Conservation (phyloP, 2,888 invertebrate genomes). For the Caenorhabditis imperialis region DNA sequence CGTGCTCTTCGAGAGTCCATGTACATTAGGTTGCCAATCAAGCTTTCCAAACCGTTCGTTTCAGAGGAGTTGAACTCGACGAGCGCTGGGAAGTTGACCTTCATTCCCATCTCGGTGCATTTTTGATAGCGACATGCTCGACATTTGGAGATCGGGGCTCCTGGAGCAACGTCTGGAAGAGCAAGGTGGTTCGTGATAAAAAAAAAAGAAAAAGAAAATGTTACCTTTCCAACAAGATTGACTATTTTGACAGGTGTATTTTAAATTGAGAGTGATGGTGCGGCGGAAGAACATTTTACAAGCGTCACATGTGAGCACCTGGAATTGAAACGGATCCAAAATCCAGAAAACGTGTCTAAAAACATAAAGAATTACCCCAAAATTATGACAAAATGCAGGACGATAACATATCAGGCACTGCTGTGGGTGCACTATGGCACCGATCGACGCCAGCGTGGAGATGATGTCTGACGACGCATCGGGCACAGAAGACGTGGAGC, state of each 20-base stretch:
- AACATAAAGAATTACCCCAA: conserved; percentile 5
- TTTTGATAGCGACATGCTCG: conserved; percentile 23
- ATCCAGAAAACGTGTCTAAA: background rate
- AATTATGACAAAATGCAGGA: conserved; percentile 12
- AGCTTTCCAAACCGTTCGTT: conserved; percentile 12
- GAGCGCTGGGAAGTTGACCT: conserved; percentile 7
- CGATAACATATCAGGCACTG: conserved; percentile 13
- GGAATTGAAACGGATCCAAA: no score
- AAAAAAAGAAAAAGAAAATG: conserved; percentile 10
- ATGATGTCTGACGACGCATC: no score
- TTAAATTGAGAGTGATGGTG: conserved; percentile 16
- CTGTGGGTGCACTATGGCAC: no score
- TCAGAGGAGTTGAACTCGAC: conserved; percentile 17
- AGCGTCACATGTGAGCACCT: conserved; percentile 31
- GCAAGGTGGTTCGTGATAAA: conserved; percentile 14
- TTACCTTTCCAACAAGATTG: conserved; percentile 10
- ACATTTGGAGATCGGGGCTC: no score
- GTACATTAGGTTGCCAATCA: conserved; percentile 30
- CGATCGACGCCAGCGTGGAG: no score
- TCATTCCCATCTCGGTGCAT: conserved; percentile 30
- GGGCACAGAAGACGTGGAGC: no score
- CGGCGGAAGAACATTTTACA: conserved; percentile 40
- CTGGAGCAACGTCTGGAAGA: no score
- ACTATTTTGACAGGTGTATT: conserved; percentile 18
- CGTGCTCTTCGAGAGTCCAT: conserved; percentile 20